Conservation (phyloP, 2,113 vertebrate genomes). For the Cygnus atratus region DNA sequence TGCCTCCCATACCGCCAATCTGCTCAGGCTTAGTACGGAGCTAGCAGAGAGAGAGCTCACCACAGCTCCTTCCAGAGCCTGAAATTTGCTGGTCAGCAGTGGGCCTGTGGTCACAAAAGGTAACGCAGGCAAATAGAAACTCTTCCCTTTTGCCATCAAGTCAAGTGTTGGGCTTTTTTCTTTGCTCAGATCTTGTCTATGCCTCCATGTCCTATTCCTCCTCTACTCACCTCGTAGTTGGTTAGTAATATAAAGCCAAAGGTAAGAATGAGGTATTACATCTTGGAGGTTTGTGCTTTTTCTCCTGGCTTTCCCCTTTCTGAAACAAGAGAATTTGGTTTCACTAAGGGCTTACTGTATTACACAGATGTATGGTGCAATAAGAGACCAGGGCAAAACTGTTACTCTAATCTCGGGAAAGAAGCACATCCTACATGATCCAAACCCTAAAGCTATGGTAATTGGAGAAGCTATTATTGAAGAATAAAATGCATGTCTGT, state of each 20-base stretch:
- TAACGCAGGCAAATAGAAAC: background rate
- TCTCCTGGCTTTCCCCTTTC: background rate
- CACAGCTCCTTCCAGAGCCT: background rate
- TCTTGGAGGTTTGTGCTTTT: background rate
- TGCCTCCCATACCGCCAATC: constrained; percentile 1
- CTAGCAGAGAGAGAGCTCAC: background rate
- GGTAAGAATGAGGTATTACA: background rate
- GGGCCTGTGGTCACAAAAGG: background rate
- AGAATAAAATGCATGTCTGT: background rate
- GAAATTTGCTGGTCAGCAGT: background rate
- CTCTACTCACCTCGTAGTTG: background rate
- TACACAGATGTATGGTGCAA: background rate
- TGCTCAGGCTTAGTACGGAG: constrained; percentile 2
- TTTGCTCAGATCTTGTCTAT: background rate
- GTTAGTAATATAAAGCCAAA: background rate
- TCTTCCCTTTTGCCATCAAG: background rate
- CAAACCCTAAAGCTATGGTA: background rate
- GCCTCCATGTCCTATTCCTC: background rate
- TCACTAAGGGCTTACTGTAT: background rate
- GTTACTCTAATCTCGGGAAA: fast-evolving
- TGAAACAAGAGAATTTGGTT: background rate
- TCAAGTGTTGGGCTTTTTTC: background rate
- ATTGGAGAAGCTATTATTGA: background rate
- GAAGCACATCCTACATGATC: background rate
- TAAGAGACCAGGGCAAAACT: background rate